Evolutionary conservation across 2,113 vertebrate genomes (phyloP).

Genomic region (Eurystomus gularis): DNA sequence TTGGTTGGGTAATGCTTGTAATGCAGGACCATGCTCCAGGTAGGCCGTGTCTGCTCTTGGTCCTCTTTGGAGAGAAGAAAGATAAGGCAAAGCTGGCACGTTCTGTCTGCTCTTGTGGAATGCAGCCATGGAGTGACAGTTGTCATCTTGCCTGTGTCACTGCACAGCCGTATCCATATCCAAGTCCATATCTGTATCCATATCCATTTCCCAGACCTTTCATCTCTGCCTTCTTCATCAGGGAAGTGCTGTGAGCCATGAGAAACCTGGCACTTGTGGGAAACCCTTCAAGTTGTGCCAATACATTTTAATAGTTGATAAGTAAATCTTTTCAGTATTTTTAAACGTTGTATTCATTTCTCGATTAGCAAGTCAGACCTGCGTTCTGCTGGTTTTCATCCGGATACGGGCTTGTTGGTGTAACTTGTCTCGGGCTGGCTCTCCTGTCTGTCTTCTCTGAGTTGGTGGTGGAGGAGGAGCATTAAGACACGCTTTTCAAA

Average conservation of each 20-base stretch:
- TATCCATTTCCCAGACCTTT: neutral
- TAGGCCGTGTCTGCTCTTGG: neutral
- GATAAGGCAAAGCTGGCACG: neutral
- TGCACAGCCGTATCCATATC: neutral
- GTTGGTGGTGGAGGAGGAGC: neutral
- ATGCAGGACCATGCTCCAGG: neutral
- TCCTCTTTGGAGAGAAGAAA: neutral
- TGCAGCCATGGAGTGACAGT: neutral
- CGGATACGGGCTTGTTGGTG: fast-evolving
- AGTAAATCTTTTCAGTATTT: neutral
- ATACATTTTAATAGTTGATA: neutral
- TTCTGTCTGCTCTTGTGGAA: neutral
- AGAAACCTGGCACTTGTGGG: neutral
- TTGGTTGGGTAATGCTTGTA: neutral
- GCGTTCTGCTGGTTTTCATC: neutral
- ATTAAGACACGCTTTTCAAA: neutral
- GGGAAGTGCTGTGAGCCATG: neutral
- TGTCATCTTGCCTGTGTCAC: neutral
- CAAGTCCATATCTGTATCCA: no score
- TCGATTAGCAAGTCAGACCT: neutral
- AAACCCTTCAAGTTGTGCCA: neutral
- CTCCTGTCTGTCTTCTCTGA: neutral
- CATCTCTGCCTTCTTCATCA: neutral
- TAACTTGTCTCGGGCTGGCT: neutral
- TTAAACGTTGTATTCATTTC: neutral